Evolutionary conservation across 2,888 invertebrate species (phyloP).

Genomic region (Drosophila maculinotata): DNA sequence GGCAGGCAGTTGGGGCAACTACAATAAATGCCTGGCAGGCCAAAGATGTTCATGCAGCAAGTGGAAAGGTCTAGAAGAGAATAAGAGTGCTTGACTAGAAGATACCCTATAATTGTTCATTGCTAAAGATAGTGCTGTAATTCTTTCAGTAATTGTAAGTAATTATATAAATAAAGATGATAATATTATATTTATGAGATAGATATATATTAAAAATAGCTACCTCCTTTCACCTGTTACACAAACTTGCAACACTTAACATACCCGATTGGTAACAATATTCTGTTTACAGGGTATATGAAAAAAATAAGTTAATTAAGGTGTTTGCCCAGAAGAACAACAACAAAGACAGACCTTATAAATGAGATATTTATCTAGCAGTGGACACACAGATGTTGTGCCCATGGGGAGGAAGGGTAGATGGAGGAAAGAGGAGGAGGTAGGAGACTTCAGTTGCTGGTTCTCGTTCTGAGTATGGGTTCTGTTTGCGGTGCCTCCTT

Average conservation of each 20-base stretch:
- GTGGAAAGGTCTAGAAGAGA: not conserved
- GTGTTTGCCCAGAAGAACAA: constrained; percentile 73
- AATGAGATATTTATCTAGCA: constrained; percentile 75
- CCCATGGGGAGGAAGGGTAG: not conserved
- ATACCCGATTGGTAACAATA: not conserved
- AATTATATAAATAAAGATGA: too few species aligned
- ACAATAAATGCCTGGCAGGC: constrained; percentile 23
- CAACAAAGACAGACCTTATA: constrained; percentile 60
- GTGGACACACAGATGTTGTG: constrained; percentile 44
- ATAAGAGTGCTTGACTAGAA: not conserved
- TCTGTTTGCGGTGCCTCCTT: constrained; percentile 25
- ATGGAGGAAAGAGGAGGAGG: not conserved
- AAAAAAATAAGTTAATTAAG: constrained; percentile 75
- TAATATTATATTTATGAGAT: too few species aligned
- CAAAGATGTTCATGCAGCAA: constrained; percentile 52
- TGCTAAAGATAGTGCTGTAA: not conserved
- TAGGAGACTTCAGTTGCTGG: not conserved
- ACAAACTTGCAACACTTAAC: too few species aligned
- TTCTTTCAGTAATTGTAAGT: too few species aligned
- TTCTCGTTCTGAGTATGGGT: constrained; percentile 1
- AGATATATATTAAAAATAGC: too few species aligned
- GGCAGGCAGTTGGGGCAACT: constrained; percentile 14
- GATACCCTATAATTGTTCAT: not conserved
- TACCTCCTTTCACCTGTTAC: not conserved
- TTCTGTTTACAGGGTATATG: constrained; percentile 2